A percentile compares a stretch with the other conserved stretches of the same genome.
Conservation (phyloP, 2,797 vertebrate species). For the Falco rusticolus region DNA sequence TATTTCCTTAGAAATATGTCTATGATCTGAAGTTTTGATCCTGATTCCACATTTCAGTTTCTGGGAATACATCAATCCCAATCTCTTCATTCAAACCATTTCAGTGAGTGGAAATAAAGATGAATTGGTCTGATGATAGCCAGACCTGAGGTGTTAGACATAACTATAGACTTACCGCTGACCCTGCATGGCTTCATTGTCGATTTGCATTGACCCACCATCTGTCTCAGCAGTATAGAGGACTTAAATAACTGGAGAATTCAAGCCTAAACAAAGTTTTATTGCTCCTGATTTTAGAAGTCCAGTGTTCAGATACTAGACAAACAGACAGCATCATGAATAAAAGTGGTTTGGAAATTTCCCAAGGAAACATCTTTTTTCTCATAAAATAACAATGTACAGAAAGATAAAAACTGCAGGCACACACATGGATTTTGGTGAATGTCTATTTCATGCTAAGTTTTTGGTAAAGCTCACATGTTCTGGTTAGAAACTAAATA, state of each 20-base stretch:
- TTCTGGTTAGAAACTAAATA: background rate
- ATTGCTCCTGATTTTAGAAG: background rate
- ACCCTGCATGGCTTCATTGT: background rate
- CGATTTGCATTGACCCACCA: background rate
- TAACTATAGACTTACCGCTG: background rate
- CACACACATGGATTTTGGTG: background rate
- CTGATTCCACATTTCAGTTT: background rate
- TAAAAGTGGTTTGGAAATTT: slow-evolving; percentile 18
- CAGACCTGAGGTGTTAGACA: background rate
- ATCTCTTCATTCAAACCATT: background rate
- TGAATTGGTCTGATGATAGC: background rate
- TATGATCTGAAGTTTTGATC: background rate
- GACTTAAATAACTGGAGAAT: background rate
- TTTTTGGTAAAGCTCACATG: background rate
- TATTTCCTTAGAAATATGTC: background rate
- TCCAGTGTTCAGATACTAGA: background rate
- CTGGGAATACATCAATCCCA: background rate
- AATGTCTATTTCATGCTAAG: background rate
- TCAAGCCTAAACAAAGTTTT: background rate
- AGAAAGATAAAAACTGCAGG: background rate
- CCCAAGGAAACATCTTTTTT: background rate
- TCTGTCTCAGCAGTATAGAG: background rate
- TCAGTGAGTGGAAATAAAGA: background rate
- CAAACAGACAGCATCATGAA: background rate
- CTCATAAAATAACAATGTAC: background rate